phyloP scores from a whole-genome alignment of 64 coral and sea anemone species.

The Montipora cactus region DNA sequence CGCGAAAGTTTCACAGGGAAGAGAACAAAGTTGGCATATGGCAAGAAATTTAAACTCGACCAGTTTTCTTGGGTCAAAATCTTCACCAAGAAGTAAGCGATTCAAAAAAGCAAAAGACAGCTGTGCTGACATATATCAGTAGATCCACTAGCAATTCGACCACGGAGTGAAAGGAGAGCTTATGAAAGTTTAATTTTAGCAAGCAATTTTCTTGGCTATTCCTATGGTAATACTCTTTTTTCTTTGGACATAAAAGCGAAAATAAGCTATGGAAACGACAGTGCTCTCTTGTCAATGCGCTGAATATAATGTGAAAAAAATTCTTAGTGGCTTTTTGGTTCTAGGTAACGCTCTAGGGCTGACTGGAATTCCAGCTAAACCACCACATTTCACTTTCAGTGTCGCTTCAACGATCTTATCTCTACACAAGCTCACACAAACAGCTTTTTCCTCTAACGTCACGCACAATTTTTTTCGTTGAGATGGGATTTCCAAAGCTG shows the following conservation, averaged over 20 bases:
- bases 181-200: slow-evolving; percentile 65
- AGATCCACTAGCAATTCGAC: slow-evolving; percentile 49
- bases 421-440: not conserved
- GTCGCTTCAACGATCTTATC: slow-evolving; percentile 42
- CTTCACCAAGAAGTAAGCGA: not conserved
- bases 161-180: slow-evolving; percentile 42
- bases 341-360: slow-evolving; percentile 28
- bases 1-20: not conserved
- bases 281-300: not conserved
- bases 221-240: slow-evolving; percentile 7
- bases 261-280: slow-evolving; percentile 44
- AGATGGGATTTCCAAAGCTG: not conserved
- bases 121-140: slow-evolving; percentile 50
- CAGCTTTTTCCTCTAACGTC: not conserved
- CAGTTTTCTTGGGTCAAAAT: not conserved
- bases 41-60: not conserved
- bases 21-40: not conserved
- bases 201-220: slow-evolving; percentile 42
- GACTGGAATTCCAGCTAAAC: slow-evolving; percentile 29
- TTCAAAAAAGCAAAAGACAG: slow-evolving; percentile 38
- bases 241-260: not conserved
- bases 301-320: not conserved
- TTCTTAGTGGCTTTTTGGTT: slow-evolving; percentile 1
- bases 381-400: slow-evolving; percentile 32
- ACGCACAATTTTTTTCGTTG: not conserved